A percentile compares a stretch with the other conserved stretches of the same genome.
Evolutionary conservation across 2,113 vertebrate species (phyloP).

Genomic region (Tupaia tana): DNA sequence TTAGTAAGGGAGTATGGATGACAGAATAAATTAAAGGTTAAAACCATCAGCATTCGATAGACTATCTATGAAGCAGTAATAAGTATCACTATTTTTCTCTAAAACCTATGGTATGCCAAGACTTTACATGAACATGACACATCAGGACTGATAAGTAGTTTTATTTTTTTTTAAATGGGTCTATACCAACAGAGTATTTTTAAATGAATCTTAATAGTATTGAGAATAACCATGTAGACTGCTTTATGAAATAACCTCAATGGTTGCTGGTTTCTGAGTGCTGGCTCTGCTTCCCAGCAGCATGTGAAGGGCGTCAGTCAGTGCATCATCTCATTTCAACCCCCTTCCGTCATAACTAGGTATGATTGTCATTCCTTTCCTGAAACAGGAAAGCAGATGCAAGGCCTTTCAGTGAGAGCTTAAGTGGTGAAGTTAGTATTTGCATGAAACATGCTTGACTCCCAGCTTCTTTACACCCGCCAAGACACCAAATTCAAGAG

Average conservation of each 20-base stretch:
- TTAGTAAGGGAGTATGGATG: background rate
- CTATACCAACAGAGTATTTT: background rate
- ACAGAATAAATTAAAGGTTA: background rate
- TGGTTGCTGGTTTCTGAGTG: background rate
- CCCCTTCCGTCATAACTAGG: background rate
- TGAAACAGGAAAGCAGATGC: background rate
- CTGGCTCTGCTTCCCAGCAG: background rate
- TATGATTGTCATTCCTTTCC: background rate
- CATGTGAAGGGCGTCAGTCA: background rate
- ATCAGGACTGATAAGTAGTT: background rate
- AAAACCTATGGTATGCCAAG: background rate
- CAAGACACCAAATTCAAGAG: background rate
- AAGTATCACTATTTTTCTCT: background rate
- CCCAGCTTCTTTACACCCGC: background rate
- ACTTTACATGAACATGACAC: background rate
- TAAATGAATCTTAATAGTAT: background rate
- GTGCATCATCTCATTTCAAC: background rate
- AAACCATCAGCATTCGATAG: background rate
- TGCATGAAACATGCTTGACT: background rate
- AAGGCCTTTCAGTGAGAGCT: background rate
- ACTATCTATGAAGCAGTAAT: background rate
- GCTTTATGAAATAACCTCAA: background rate
- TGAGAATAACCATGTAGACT: background rate
- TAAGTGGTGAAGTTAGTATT: background rate
- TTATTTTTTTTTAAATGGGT: too few relatives aligned